Conservation (phyloP, 2,797 vertebrate genomes). For the Acipenser transmontanus region DNA sequence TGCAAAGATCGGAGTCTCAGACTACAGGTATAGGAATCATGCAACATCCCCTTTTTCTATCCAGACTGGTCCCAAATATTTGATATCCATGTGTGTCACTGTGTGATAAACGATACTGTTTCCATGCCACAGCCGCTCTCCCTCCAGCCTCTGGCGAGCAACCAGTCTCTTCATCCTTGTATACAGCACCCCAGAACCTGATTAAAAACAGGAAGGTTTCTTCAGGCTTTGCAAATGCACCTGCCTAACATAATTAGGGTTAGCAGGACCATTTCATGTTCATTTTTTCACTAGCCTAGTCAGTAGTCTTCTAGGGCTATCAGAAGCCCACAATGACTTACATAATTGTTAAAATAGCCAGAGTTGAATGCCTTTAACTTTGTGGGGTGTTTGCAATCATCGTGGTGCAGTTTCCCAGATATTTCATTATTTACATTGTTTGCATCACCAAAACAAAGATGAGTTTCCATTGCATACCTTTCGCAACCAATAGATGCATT, state of each 20-base stretch:
- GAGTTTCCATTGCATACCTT: no score
- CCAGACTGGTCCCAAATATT: background rate
- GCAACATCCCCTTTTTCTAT: background rate
- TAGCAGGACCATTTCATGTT: background rate
- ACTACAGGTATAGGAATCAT: background rate
- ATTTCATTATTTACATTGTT: no score
- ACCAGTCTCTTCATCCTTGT: background rate
- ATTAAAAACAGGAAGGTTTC: background rate
- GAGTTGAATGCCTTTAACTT: no score
- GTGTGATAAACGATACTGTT: background rate
- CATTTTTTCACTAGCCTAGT: no score
- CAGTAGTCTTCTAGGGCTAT: no score
- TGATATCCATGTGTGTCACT: background rate
- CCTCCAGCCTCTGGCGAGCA: background rate
- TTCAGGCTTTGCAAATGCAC: background rate
- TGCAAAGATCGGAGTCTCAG: background rate
- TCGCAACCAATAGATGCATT: no score
- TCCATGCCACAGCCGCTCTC: background rate
- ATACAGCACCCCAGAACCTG: background rate
- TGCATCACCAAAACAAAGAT: no score
- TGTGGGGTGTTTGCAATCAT: no score
- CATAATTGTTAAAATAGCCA: no score
- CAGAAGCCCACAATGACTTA: no score
- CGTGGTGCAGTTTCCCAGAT: no score
- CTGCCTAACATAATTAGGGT: constrained; percentile 7